Evolutionary conservation across 2,888 invertebrate genomes (phyloP), one percentile per base, ranked within the genome.

Genomic region (Xestia xanthographa): DNA sequence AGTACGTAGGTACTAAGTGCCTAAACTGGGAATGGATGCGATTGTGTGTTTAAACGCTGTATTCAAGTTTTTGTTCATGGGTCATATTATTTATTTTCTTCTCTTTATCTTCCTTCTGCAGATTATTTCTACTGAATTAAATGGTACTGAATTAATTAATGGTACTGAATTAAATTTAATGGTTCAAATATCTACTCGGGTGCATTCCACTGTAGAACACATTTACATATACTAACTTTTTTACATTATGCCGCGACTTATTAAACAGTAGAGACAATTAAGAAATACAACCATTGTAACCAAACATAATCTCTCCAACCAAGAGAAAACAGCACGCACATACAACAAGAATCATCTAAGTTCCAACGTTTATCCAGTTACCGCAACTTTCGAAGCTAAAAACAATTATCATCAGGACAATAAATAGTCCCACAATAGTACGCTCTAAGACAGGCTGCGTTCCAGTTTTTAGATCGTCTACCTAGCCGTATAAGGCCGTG

Each of bases 381-480:
- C 56, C 63, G 53, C 84, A 83, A 79, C 84, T 85, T 84, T 84
- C 85, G 73, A 81, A 86, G 84, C 77, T 84, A 78, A 83, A 79
- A 87, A 87, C 87, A 87, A 87, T 87, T 87, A 87, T 83, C 83
- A 87, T 85, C 79, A 50, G 48, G 68, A 87, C 87, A 87, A 87
- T 87, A 87, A 87, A 87, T 87, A 87, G 68, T 75, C 66, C 48
- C 73, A 87, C 87, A 87, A 87, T 87, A 87, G 86, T 86, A 67
- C 75, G 84, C 66, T 70, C 74, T 76, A 79, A 81, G 81, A 74
- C 82, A 81, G 75, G 80, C 81, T 86, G 80, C 88, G 88, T 89
- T 89, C 92, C 87, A 93, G 88, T 93, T 92, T 92, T 93, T 93
- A 92, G 92, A 91, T 87, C 87, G 84, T 87, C 90, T 87, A 86